Evolutionary conservation across 1,140 invertebrate genomes (phyloP), one percentile per base, ranked within the genome.

Genomic region (Neuroterus valhalla): DNA sequence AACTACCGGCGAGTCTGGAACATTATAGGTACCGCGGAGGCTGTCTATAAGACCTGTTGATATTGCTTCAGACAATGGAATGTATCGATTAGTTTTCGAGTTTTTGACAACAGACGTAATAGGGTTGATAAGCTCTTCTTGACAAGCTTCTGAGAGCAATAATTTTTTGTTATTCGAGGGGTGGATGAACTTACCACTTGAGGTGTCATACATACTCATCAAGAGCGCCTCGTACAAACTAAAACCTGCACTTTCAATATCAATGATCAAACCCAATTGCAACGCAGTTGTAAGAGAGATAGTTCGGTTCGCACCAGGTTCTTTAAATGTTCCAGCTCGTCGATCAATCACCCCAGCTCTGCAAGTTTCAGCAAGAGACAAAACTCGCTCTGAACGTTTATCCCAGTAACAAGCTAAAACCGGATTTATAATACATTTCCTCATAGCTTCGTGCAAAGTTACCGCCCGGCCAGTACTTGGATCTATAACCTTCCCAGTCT

Each of bases 401-500:
- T 96, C 94, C 88, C 94, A 96, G 83, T 95, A 96, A 83, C 95
- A 96, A 14, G 95, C 93, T 55, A 96, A 89, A 82, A 93, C 92
- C 1, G 96, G 94, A 90, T 95, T 95, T 50, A 97, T 93, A 6
- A 96, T 91, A 70, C 93, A 95, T 66, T 94, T 92, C 43, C 95
- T 91, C 84, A 97, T 96, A 5, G 96, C 94, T 89, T 98, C 96
- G 78, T 96, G 94, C 12, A 98, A 86, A 17, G 95, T 96, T 8
- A 97, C 93, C 81, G 94, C 92, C 71, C 94, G 92, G 23, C 93
- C 94, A 2, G 93, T 95, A 42, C 91, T 92, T 12, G 95, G 94
- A 90, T 98, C 96, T 21, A 93, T 92, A 23, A 98, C 92, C 90
- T 95, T 95, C n/a, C 96, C 96, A 1, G 92, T 94, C 69, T 91